Evolutionary conservation across 1,140 invertebrate species (phyloP), one percentile per base, ranked within the genome.

Genomic region (Sminthurides bifidus): DNA sequence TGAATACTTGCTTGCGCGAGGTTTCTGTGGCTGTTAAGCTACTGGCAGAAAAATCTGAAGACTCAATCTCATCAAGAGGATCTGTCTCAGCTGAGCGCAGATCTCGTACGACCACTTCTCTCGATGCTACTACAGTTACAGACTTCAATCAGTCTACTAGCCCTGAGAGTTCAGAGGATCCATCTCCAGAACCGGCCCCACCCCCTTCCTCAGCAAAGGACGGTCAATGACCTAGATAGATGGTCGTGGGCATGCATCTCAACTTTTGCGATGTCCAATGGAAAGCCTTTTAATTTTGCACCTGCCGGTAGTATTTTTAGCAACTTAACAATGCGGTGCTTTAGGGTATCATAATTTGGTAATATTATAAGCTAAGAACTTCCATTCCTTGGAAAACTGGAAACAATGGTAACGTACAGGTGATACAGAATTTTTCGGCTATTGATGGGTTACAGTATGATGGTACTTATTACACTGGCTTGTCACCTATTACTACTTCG

Each of bases 1-100:
- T 65, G 56, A 56, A 50, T n/a, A 57, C 37, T 17, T 40, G 45
- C 19, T 40, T 65, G 2, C 53, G 63, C 2, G 63, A 65, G 27
- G 24, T 65, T 12, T 52, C 35, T 43, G 30, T 50, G 19, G 35
- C 52, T 2, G 52, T 65, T 15, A 61, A 65, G 40, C 14, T 33
- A 0, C 29, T 61, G 15, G 63, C 46, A 21, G 63, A 65, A 26
- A 58, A 59, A 26, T 45, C 56, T 15, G 24, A 52, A 26, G 41
- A 58, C 19, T 46, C 44, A 46, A 8, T 33, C 12, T 49, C 46
- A 46, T 58, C 58, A 23, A 49, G 53, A 19, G 35, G 54, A 3
- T 58, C 54, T 5, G 37, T 44, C 8, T 30, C 40, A 1, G 29
- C 17, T 23, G 58, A 52, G 3, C 38, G 54, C 30, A 45, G 19